Percentiles rank a stretch among this genome's conserved stretches.
Evolutionary conservation across 2,113 vertebrate genomes (phyloP).

Genomic region (Nothoprocta perdicaria): DNA sequence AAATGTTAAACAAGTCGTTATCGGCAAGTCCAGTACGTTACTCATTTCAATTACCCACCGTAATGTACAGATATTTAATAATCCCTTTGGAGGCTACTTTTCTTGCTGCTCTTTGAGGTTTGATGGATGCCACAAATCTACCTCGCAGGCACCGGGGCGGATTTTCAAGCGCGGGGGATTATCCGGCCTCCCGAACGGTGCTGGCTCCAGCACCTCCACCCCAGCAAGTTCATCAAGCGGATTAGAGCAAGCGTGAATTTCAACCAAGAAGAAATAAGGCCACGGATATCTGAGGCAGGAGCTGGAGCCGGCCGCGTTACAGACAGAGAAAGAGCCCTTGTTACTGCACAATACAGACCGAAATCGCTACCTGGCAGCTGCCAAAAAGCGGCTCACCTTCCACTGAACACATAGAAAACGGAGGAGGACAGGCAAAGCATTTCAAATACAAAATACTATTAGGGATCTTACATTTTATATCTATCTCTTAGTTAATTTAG

Average conservation of each 20-base stretch:
- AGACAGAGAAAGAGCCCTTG: not conserved
- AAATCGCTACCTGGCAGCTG: too few species aligned
- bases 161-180: constrained; percentile 42
- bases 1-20: constrained; percentile 70
- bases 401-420: not conserved
- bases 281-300: not conserved
- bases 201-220: not conserved
- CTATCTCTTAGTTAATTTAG: not conserved
- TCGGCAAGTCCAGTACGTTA: not conserved
- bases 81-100: constrained; percentile 51
- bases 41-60: constrained; percentile 61
- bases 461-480: not conserved
- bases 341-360: not conserved
- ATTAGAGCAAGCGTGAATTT: not conserved
- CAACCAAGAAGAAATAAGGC: not conserved
- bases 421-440: not conserved
- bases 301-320: not conserved
- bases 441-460: rapidly evolving
- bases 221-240: constrained; percentile 32
- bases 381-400: not conserved
- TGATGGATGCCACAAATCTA: constrained; percentile 59
- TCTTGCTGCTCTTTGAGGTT: constrained; percentile 64
- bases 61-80: constrained; percentile 67
- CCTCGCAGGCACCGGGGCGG: constrained; percentile 42
- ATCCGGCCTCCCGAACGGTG: constrained; percentile 42